Percentiles rank a stretch among this genome's conserved stretches.
phyloP scores from a whole-genome alignment of 2,797 vertebrate species.

The Chloroceryle inda region DNA sequence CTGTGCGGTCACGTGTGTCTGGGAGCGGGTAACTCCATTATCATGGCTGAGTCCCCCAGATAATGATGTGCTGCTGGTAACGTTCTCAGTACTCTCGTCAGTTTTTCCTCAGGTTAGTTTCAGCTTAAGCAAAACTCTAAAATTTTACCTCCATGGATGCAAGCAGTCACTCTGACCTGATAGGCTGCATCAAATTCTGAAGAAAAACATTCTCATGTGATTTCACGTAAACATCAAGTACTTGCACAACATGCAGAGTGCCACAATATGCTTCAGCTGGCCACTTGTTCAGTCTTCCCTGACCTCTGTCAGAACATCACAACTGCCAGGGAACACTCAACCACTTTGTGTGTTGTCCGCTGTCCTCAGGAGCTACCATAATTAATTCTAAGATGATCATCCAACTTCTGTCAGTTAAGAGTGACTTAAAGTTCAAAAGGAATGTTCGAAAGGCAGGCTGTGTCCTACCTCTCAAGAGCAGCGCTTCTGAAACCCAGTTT shows the following conservation, averaged over 20 bases:
- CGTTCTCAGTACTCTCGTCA: neutral
- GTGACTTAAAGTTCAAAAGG: neutral
- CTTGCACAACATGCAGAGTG: neutral
- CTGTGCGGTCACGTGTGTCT: neutral
- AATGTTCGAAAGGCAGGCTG: neutral
- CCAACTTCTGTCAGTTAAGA: neutral
- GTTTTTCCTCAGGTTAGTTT: neutral
- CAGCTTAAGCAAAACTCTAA: neutral
- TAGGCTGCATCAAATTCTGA: neutral
- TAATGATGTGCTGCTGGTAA: neutral
- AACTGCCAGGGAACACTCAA: neutral
- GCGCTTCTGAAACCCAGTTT: neutral
- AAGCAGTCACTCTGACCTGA: neutral
- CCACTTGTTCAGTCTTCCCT: neutral
- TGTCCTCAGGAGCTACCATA: neutral
- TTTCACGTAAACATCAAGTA: neutral
- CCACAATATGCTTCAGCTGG: neutral
- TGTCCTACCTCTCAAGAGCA: neutral
- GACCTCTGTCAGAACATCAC: neutral
- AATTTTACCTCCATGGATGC: neutral
- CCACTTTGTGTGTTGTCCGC: neutral
- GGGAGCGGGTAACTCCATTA: neutral
- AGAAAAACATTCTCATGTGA: neutral
- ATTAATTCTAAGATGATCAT: neutral
- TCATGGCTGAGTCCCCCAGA: neutral